Evolutionary conservation across 2,888 invertebrate species (phyloP).

Genomic region (Keiferia lycopersicella): DNA sequence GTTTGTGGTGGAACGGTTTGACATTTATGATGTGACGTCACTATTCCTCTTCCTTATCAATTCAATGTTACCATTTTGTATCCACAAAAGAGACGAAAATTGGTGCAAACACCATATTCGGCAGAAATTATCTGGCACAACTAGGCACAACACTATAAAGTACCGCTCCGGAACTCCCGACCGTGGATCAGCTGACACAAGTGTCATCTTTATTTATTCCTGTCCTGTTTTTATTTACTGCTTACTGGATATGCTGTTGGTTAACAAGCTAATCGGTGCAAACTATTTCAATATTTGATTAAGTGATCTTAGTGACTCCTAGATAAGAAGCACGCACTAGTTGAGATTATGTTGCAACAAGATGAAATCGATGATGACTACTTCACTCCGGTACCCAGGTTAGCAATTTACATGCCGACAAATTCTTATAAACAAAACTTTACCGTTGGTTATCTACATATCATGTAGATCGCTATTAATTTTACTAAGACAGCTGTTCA

Average conservation of each 20-base stretch:
- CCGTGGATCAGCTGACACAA: background rate
- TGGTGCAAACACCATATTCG: background rate
- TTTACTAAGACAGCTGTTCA: too few species aligned
- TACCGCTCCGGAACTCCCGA: background rate
- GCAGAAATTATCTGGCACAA: background rate
- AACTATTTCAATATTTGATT: background rate
- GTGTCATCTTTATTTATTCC: background rate
- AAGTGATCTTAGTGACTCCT: background rate
- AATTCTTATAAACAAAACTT: background rate
- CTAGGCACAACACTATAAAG: too few species aligned
- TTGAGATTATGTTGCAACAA: slow-evolving; percentile 54
- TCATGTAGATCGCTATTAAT: too few species aligned
- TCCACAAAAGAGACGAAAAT: background rate
- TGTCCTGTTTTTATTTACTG: background rate
- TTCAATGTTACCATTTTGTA: background rate
- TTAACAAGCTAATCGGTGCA: too few species aligned
- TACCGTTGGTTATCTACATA: too few species aligned
- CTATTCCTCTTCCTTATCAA: background rate
- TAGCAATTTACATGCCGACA: slow-evolving; percentile 25
- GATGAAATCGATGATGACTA: slow-evolving; percentile 73
- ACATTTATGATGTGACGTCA: background rate
- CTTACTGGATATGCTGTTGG: background rate
- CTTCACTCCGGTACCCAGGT: slow-evolving; percentile 70
- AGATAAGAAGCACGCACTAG: background rate
- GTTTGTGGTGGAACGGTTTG: background rate